Base-by-base conservation (phyloP, 2,113 vertebrate genomes). In the Anarrhichthys ocellatus region DNA sequence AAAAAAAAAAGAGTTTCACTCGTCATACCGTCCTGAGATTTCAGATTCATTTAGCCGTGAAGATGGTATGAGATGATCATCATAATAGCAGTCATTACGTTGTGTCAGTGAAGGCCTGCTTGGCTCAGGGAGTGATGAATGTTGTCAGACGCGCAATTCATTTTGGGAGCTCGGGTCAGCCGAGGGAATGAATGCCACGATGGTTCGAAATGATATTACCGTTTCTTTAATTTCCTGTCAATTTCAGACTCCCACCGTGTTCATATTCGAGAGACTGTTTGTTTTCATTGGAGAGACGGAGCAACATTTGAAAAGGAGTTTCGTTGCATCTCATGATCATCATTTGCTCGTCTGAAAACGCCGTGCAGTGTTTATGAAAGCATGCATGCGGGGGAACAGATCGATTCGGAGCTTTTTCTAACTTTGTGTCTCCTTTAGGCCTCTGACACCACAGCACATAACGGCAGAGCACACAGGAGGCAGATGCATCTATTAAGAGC, bases 221-320 rank as follows among this genome's bases (percentile, higher is more conserved):
- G 68, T 86, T 89, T 81, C 86, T 91, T 93, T 92, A 88, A 91
- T 92, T 93, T 92, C 92, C 89, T 92, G 85, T 88, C 86, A 85
- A 84, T 84, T 85, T 87, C 67, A 81, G 38, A 66, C 67, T 64
- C 64, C 48, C 65, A 69, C 36, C 14, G 64, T 66, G 88, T 71
- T 76, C 71, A 87, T 84, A 87, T 73, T 22, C 56, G 48, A 83
- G n/a, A 32, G 27, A 14, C 2, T 78, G 83, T 91, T 88, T 88
- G 80, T 82, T 90, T 88, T 80, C 63, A 63, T 69, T 67, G 10
- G 36, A 34, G 50, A 48, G 67, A 59, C 34, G 1, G 24, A 63
- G 44, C 5, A 5, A 15, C 62, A 56, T 68, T 61, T 50, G 9
- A 63, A 75, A 65, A 69, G 54, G 34, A 42, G 32, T 34, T 34